Conservation (phyloP, 2,113 vertebrate genomes). For the Sardina pilchardus region DNA sequence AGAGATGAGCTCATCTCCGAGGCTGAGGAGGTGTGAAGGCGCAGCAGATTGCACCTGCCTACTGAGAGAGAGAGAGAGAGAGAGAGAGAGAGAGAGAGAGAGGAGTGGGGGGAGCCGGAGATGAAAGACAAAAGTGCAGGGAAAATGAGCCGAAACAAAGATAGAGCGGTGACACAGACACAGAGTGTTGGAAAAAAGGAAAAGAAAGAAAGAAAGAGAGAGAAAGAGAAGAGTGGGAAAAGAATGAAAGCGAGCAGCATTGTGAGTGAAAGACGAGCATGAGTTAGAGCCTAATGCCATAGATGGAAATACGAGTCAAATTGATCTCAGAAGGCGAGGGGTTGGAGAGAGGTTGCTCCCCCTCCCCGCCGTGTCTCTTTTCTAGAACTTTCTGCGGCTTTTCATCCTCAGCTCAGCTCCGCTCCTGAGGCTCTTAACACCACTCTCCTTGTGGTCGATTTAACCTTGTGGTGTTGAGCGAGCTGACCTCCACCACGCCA, state of each 20-base stretch:
- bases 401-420: slow-evolving; percentile 21
- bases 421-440: slow-evolving; percentile 42
- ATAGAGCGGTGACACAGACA: neutral
- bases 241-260: neutral
- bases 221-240: neutral
- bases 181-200: neutral
- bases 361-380: slow-evolving; percentile 14
- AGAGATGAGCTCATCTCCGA: slow-evolving; percentile 5
- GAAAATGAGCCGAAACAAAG: neutral
- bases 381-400: neutral
- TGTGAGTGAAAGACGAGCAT: neutral
- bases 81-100: slow-evolving; percentile 24
- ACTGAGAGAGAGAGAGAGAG: slow-evolving; percentile 41
- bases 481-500: slow-evolving; percentile 64
- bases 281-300: neutral
- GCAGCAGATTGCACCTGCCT: slow-evolving; percentile 69
- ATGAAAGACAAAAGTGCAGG: neutral
- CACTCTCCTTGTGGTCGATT: slow-evolving; percentile 62
- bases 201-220: neutral
- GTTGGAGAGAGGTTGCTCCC: slow-evolving; percentile 41
- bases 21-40: slow-evolving; percentile 64
- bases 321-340: slow-evolving; percentile 40
- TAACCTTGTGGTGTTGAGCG: slow-evolving; percentile 56
- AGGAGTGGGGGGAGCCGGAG: slow-evolving; percentile 36
- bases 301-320: slow-evolving; percentile 51